Base-by-base conservation (phyloP, 2,797 vertebrate species). In the Platyrinchus mystaceus region DNA sequence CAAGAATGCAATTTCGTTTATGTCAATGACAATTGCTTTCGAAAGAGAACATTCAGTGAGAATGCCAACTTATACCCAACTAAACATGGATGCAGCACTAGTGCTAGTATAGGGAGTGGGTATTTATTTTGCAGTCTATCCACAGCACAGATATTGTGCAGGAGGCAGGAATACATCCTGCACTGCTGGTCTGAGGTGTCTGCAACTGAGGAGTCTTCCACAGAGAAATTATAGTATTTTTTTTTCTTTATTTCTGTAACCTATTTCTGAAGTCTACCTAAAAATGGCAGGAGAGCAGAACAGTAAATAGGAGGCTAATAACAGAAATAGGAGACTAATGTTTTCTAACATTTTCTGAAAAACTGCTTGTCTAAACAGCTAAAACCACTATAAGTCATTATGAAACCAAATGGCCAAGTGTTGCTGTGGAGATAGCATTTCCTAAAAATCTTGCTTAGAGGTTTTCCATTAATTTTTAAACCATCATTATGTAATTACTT, bases 351-450 rank as follows among this genome's bases (percentile, higher is more conserved):
- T 43, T 87, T 32, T 14, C 20, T 85, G 37, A 9, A 89, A 77
- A 87, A 74, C 34, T 68, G 24, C 49, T 64, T 63, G 26, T 43
- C 36, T 55, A 56, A 93, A 83, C 34, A 49, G 23, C 87, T 80
- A 46, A 62, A 84, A 49, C 34, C 44, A 4, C 36, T 74, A 4
- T n/a, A 79, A 82, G 60, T 80, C 53, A 49, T 24, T 76, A 26
- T 70, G 87, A 89, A 77, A 50, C 20, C 60, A 6, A 75, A 56
- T 46, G 56, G 37, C 60, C 64, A 80, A 85, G 34, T 12, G 41
- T 46, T 93, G 68, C 89, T 83, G 90, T 77, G 89, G 79, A 89
- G 49, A 92, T 74, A 64, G 13, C 43, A 14, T 63, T 80, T 75
- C 58, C 56, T 75, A 49, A 80, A 93, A 85, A 68, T 30, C 58